Evolutionary conservation across 1,140 invertebrate species (phyloP), one percentile per base, ranked within the genome.

Genomic region (Zaprionus gabonicus): DNA sequence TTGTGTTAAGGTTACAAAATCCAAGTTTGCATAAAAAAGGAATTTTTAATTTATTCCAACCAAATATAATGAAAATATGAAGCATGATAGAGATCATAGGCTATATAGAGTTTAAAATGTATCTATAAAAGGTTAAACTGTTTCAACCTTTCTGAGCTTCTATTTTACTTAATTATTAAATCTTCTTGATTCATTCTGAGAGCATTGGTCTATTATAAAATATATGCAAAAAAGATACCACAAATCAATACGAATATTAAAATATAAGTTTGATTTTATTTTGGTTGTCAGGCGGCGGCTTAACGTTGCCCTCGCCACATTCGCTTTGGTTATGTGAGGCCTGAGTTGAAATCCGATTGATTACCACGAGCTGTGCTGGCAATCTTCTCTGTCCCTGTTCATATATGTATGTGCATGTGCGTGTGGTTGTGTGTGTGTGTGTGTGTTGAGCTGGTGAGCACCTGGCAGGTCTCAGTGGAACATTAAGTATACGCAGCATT

Each of bases 401-500:
- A 17, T 25, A 12, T 20, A 41, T 58, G 17, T 15, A 13, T 31
- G 27, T 28, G 36, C 46, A 20, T 55, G 63, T 46, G 31, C 25
- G 53, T 27, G 7, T 44, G 31, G 2, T 31, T 58, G 27, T 59
- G 55, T 38, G 46, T 68, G 46, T 68, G 46, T 58, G 34, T 69
- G 38, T 7, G 27, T 62, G 28, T 53, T 34, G 25, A 20, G 17
- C 36, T 51, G 41, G n/a, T 72, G 63, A 77, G 74, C 70, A 73
- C 74, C 74, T 77, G 70, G 31, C 63, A n/a, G 74, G 74, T 46
- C 62, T 71, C 23, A 46, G 53, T 66, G 27, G 56, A 62, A 63
- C 70, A 67, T 77, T 67, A 73, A 65, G 74, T 77, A 73, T 77
- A 72, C 74, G 74, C 74, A 77, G 56, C 57, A 62, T 78, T 71